phyloP scores from a whole-genome alignment of 2,113 vertebrate genomes.

The Tiliqua scincoides region DNA sequence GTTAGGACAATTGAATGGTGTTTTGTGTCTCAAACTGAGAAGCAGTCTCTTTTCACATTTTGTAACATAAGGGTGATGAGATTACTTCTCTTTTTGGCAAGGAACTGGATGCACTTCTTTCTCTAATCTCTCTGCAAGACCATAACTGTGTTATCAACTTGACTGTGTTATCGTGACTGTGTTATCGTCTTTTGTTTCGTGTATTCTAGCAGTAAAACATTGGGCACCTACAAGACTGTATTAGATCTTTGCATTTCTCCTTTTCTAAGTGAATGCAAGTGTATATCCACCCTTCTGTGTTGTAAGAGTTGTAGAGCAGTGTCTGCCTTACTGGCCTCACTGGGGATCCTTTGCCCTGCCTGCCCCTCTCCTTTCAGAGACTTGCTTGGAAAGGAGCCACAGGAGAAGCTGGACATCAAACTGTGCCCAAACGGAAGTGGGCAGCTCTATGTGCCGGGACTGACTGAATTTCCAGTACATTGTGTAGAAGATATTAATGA shows the following conservation, averaged over 20 bases:
- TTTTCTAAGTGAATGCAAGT: too few relatives aligned
- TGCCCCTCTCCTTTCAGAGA: conserved; percentile 75
- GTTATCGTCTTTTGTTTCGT: too few relatives aligned
- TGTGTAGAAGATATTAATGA: conserved; percentile 93
- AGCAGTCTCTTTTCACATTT: neutral
- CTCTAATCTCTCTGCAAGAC: neutral
- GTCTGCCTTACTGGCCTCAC: neutral
- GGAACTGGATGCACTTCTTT: too few relatives aligned
- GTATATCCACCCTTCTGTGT: too few relatives aligned
- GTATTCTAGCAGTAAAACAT: too few relatives aligned
- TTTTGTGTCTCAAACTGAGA: neutral
- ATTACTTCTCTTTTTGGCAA: neutral
- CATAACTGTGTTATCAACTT: neutral
- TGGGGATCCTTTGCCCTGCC: neutral
- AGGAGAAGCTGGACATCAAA: conserved; percentile 94
- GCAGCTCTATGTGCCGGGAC: conserved; percentile 92
- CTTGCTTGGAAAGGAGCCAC: conserved; percentile 86
- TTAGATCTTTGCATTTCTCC: too few relatives aligned
- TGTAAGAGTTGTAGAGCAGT: neutral
- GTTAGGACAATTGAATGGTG: neutral
- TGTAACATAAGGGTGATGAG: neutral
- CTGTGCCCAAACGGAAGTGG: conserved; percentile 93
- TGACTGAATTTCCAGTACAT: conserved; percentile 87
- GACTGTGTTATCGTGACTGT: too few relatives aligned
- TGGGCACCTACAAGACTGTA: neutral